phyloP scores from a whole-genome alignment of 2,888 invertebrate genomes.

The Acanthosoma haemorrhoidale region DNA sequence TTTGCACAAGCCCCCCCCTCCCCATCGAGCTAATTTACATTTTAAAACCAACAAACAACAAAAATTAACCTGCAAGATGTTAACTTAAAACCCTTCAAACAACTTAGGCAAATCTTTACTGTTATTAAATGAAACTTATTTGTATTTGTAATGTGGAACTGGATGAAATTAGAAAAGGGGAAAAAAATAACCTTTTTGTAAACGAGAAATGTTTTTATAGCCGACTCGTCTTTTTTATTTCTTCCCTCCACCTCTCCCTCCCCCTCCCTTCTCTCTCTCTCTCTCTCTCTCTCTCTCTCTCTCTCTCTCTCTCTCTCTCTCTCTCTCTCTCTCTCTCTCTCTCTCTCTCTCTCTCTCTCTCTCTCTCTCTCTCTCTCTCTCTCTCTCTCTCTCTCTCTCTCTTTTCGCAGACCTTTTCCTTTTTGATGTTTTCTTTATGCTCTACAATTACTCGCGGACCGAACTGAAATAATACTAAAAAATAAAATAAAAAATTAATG shows the following conservation, averaged over 20 bases:
- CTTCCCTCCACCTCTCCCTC: not conserved
- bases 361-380: not conserved
- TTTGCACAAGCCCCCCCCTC: not conserved
- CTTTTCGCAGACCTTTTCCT: not conserved
- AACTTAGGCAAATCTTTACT: no score
- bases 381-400: constrained; percentile 11
- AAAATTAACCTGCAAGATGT: not conserved
- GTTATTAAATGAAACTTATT: constrained; percentile 26
- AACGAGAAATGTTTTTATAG: constrained; percentile 21
- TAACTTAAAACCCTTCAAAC: constrained; percentile 3
- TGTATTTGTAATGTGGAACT: constrained; percentile 22
- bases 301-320: not conserved
- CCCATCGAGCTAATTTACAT: constrained; percentile 13
- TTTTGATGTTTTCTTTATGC: constrained; percentile 17
- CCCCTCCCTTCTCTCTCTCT: not conserved
- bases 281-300: not conserved
- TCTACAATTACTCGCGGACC: not conserved
- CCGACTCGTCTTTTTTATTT: not conserved
- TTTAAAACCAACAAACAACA: constrained; percentile 19
- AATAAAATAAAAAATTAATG: constrained; percentile 13
- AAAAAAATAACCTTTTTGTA: constrained; percentile 12
- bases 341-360: not conserved
- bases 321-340: not conserved
- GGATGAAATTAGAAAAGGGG: constrained; percentile 14
- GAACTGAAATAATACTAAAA: no score